Evolutionary conservation across 2,888 invertebrate genomes (phyloP).

Genomic region (Lottia gigantea): DNA sequence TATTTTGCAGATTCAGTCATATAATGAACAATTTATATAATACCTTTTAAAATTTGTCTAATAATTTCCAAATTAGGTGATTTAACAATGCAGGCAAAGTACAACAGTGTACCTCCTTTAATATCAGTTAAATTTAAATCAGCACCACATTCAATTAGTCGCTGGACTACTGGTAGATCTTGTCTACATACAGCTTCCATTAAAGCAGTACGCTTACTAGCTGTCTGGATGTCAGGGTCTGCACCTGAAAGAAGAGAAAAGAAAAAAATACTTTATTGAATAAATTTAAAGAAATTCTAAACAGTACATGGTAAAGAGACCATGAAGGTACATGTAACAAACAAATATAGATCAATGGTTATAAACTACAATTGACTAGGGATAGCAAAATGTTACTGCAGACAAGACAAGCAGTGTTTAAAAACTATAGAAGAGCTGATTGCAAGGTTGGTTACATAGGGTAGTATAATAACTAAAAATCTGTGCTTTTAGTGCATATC

Average conservation of each 20-base stretch:
- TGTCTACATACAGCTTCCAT: constrained; percentile 37
- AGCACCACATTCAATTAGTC: constrained; percentile 39
- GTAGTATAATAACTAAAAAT: too few relatives aligned
- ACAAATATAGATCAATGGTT: too few relatives aligned
- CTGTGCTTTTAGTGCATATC: too few relatives aligned
- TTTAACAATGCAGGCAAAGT: constrained; percentile 29
- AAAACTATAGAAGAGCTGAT: too few relatives aligned
- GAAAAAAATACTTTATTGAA: neutral
- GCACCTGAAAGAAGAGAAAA: constrained; percentile 32
- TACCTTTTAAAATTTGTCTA: constrained; percentile 21
- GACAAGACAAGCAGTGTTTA: too few relatives aligned
- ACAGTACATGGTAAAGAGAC: neutral
- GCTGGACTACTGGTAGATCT: constrained; percentile 26
- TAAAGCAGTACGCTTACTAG: constrained; percentile 40
- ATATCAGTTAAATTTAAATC: constrained; percentile 42
- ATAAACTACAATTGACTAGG: too few relatives aligned
- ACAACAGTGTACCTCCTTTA: constrained; percentile 39
- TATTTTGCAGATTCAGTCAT: too few relatives aligned
- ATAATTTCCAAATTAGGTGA: constrained; percentile 28
- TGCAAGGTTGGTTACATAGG: too few relatives aligned
- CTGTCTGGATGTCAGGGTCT: constrained; percentile 37
- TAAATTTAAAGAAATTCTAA: neutral
- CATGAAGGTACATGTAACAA: neutral
- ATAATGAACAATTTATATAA: too few relatives aligned
- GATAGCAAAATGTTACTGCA: too few relatives aligned